Base-by-base conservation (phyloP, 2,888 invertebrate species). In the Cataglyphis albicans region DNA sequence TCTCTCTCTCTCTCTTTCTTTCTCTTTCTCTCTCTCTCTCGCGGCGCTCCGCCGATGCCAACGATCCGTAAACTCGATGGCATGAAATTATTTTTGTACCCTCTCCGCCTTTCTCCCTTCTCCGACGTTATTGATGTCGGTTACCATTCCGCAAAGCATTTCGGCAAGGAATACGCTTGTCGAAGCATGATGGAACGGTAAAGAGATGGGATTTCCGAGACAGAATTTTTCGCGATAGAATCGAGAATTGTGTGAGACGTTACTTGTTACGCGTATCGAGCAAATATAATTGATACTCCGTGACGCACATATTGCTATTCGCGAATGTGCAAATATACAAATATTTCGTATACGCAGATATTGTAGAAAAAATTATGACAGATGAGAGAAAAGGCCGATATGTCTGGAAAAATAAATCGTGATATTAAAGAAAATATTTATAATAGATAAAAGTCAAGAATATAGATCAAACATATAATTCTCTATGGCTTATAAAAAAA, bases 21-120 rank as follows among this genome's bases (percentile, higher is more conserved):
- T 18, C 44, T 44, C 6, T 18, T 0, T 48, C 18, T 5, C 63
- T 48, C 35, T 29, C 57, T 41, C 35, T 29, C 61, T 21, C 25
- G 41, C 7, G 52, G 59, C 55, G 48, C 65, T 65, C 65, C 81
- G 81, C 76, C 81, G 32, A 65, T 67, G 63, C 82, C 88, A 75
- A 74, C 85, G 84, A 87, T 63, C 86, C 83, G 88, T 63, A 83
- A 87, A 84, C 84, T 73, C 83, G 72, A 65, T 68, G 64, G 80
- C 87, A 90, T 87, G 88, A 90, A 91, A 90, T 90, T 90, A 91
- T 91, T 92, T 91, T 82, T 84, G 74, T 91, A 87, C 86, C 86
- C 72, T 32, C 32, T 21, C 41, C 68, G 48, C 32, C 1, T n/a
- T n/a, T 12, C 44, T n/a, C 41, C 44, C 10, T 15, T 7, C 32